These are phyloP conservation scores for Thalassarche chlororhynchos DNA, from an alignment of 2,113 vertebrate species.

Conservation along the genomic window DNA sequence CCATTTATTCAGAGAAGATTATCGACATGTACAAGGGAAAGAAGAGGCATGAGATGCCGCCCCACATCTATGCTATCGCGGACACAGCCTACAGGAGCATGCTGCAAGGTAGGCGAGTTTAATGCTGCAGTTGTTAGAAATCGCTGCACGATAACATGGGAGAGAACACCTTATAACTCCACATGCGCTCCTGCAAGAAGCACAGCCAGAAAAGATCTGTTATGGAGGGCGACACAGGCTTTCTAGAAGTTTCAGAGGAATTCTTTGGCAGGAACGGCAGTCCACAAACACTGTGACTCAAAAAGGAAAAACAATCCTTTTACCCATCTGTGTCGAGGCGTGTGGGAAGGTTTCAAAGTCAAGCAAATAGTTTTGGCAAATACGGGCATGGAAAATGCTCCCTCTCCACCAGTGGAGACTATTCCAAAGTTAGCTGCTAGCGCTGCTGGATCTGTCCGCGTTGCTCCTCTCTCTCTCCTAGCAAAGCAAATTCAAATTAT, in stretches of 20 bases:
- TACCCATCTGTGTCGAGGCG: constrained; percentile 15
- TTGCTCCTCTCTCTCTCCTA: background rate
- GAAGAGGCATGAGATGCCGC: constrained; percentile 95
- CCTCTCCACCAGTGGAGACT: background rate
- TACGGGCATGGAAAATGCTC: constrained; percentile 66
- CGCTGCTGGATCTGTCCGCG: fast-evolving
- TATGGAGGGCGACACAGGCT: background rate
- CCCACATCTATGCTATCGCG: constrained; percentile 93
- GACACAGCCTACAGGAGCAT: constrained; percentile 98
- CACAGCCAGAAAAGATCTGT: background rate
- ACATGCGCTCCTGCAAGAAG: background rate
- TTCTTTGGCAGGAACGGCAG: constrained; percentile 46
- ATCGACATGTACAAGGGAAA: constrained; percentile 99
- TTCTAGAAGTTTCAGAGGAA: constrained; percentile 51
- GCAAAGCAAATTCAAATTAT: background rate
- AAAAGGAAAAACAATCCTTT: constrained; percentile 76
- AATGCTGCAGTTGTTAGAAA: background rate
- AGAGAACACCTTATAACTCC: background rate
- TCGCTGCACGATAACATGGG: fast-evolving
- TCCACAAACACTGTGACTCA: constrained; percentile 67
- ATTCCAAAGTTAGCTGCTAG: constrained; percentile 45
- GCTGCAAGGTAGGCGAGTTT: constrained; percentile 88
- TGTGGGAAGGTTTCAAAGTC: constrained; percentile 45
- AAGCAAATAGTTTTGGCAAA: constrained; percentile 65
- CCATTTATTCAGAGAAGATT: constrained; percentile 98